phyloP scores from a whole-genome alignment of 2,113 vertebrate genomes.

The Spilogale gracilis region DNA sequence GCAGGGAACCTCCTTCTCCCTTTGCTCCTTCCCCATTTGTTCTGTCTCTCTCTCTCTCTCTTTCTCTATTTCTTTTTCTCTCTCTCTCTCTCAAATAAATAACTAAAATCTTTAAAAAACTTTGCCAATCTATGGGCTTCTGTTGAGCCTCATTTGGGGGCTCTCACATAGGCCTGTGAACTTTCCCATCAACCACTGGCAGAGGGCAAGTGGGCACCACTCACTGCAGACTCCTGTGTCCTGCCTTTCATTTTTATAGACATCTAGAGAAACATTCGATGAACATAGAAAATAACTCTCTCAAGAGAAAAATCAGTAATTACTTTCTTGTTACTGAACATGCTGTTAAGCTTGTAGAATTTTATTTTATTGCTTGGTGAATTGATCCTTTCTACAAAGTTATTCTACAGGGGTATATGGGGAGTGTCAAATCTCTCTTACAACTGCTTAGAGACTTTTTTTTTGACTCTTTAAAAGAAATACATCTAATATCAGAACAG shows the following conservation, averaged over 20 bases:
- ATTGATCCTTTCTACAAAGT: neutral
- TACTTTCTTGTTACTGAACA: slow-evolving; percentile 29
- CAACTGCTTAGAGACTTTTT: neutral
- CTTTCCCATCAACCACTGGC: neutral
- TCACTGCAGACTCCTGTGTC: neutral
- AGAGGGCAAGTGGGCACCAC: neutral
- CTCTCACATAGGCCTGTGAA: neutral
- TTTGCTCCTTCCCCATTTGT: neutral
- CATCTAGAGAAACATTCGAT: slow-evolving; percentile 21
- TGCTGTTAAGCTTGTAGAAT: neutral
- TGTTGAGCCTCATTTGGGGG: neutral
- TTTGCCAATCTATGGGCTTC: neutral
- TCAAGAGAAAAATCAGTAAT: slow-evolving; percentile 48
- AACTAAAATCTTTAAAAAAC: neutral
- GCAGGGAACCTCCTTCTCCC: neutral
- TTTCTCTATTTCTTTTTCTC: too few relatives aligned
- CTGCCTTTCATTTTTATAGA: neutral
- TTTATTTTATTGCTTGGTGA: slow-evolving; percentile 28
- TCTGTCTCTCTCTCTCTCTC: neutral
- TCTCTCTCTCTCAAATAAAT: neutral
- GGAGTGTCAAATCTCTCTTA: neutral
- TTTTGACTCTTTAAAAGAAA: neutral
- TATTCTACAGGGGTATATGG: neutral
- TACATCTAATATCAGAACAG: neutral
- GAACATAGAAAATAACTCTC: slow-evolving; percentile 8